Evolutionary conservation across 1,140 invertebrate species (phyloP).

Genomic region (Drosophila lowei): DNA sequence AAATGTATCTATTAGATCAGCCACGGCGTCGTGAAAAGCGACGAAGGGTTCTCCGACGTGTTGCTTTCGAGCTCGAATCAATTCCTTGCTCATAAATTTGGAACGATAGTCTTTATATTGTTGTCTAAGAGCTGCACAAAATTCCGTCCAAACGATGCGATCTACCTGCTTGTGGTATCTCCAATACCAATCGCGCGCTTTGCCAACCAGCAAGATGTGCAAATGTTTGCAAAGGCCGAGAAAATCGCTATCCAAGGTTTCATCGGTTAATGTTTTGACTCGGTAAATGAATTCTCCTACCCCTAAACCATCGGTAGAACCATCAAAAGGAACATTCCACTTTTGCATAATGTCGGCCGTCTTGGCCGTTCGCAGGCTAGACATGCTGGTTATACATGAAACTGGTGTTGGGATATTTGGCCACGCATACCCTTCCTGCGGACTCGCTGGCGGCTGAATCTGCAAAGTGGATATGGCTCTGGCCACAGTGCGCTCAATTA

Average conservation of each 20-base stretch:
- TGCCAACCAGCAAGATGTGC: not conserved
- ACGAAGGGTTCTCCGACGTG: not conserved
- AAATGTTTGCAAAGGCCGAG: not conserved
- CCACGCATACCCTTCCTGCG: too few relatives aligned
- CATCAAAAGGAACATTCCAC: too few relatives aligned
- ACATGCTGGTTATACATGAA: too few relatives aligned
- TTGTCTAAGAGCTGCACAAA: slow-evolving; percentile 21
- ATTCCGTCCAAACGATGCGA: slow-evolving; percentile 11
- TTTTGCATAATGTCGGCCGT: too few relatives aligned
- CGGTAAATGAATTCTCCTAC: too few relatives aligned
- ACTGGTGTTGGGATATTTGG: not conserved
- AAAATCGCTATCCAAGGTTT: too few relatives aligned
- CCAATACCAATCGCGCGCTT: slow-evolving; percentile 12
- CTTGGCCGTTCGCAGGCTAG: too few relatives aligned
- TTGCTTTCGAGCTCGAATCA: slow-evolving; percentile 15
- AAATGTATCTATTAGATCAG: not conserved
- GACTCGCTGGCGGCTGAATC: too few relatives aligned
- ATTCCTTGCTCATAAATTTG: slow-evolving; percentile 17
- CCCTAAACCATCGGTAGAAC: too few relatives aligned
- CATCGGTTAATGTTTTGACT: not conserved
- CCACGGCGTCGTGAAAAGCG: not conserved
- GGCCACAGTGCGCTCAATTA: too few relatives aligned
- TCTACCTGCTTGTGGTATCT: slow-evolving; percentile 12
- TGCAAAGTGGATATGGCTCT: too few relatives aligned
- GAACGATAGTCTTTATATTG: slow-evolving; percentile 24